These are phyloP conservation scores for Pseudomyrmex dendroicus DNA, from an alignment of 1,140 invertebrate species.

Conservation along the genomic window DNA sequence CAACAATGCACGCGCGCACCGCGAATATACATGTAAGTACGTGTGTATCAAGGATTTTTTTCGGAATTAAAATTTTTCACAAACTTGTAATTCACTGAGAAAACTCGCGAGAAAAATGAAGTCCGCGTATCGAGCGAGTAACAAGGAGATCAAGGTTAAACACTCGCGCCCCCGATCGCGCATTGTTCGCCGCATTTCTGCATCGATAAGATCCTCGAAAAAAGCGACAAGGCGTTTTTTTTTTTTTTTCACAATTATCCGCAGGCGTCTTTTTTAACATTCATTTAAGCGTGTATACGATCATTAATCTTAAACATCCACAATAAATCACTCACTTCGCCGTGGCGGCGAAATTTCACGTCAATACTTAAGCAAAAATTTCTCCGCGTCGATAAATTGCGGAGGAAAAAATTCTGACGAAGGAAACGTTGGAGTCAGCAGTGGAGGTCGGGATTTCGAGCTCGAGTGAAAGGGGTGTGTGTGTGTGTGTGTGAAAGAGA, in stretches of 20 bases:
- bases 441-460: slow-evolving; percentile 11
- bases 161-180: no score
- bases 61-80: no score
- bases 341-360: slow-evolving; percentile 20
- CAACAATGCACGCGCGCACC: neutral
- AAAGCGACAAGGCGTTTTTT: no score
- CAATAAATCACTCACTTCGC: slow-evolving; percentile 42
- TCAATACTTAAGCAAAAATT: slow-evolving; percentile 44
- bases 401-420: slow-evolving; percentile 39
- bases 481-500: neutral
- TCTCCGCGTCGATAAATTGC: slow-evolving; percentile 36
- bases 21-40: neutral
- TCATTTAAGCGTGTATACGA: slow-evolving; percentile 22
- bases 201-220: no score
- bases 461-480: neutral
- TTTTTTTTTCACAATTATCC: neutral
- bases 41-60: no score
- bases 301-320: slow-evolving; percentile 52
- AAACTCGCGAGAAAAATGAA: no score
- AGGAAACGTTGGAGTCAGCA: slow-evolving; percentile 13
- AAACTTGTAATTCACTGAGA: no score
- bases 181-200: no score
- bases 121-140: no score
- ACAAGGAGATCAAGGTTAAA: no score
- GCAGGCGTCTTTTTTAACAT: slow-evolving; percentile 31